Conservation (phyloP, 2,888 invertebrate genomes). For the Lasiommata megera region DNA sequence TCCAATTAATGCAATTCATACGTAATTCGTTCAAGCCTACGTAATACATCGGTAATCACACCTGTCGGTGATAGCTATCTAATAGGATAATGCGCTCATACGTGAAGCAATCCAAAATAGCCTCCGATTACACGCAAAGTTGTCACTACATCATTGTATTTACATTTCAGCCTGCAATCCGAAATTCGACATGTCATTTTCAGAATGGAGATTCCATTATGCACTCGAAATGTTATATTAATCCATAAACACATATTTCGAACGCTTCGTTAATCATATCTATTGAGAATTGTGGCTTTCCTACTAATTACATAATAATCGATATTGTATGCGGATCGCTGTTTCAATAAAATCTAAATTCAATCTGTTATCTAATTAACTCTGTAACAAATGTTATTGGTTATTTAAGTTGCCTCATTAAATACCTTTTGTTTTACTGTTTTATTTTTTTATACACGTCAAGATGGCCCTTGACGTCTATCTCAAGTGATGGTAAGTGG, state of each 20-base stretch:
- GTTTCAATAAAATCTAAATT: background rate
- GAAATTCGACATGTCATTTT: background rate
- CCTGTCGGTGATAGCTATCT: background rate
- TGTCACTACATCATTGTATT: background rate
- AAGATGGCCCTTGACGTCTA: too few species aligned
- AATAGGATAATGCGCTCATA: background rate
- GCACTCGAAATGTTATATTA: background rate
- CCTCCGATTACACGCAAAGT: background rate
- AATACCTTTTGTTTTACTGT: too few species aligned
- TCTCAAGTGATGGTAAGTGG: too few species aligned
- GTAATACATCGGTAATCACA: background rate
- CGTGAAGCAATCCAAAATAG: background rate
- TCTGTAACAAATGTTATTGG: too few species aligned
- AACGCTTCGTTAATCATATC: background rate
- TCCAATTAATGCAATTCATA: too few species aligned
- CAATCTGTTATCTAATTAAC: too few species aligned
- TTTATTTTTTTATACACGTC: too few species aligned
- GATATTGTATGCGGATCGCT: background rate
- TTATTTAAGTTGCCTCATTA: too few species aligned
- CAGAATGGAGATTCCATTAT: background rate
- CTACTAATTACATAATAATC: background rate
- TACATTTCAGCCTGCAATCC: background rate
- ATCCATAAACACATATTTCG: background rate
- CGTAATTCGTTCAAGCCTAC: background rate
- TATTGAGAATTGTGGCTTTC: background rate